Percentiles rank a stretch among this genome's conserved stretches.
phyloP scores from a whole-genome alignment of 2,888 invertebrate genomes.

The Drosophila picticornis region DNA sequence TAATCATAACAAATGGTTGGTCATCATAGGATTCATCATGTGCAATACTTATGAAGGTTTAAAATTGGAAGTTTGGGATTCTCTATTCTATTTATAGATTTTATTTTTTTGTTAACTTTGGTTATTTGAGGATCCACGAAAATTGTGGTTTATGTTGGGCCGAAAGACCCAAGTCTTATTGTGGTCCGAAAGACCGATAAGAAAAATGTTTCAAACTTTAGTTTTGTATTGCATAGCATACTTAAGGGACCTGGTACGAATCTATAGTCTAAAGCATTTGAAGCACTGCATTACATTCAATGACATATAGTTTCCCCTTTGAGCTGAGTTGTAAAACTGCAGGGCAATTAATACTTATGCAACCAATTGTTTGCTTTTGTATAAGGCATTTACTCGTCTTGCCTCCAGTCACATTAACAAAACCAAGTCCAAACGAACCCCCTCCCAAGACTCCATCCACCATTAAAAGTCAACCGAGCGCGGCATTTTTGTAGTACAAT shows the following conservation, averaged over 20 bases:
- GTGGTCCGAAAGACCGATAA: background rate
- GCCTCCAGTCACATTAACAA: slow-evolving; percentile 22
- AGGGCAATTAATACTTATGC: slow-evolving; percentile 58
- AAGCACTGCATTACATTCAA: slow-evolving; percentile 4
- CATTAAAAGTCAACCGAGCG: slow-evolving; percentile 78
- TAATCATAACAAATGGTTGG: background rate
- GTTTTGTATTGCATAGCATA: slow-evolving; percentile 37
- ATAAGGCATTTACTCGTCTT: slow-evolving; percentile 45
- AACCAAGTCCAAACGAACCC: slow-evolving; percentile 20
- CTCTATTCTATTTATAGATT: background rate
- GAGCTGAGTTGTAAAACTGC: slow-evolving; percentile 21
- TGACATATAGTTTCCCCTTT: background rate
- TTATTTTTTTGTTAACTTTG: background rate
- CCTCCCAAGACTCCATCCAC: slow-evolving; percentile 63
- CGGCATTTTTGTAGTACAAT: slow-evolving; percentile 74
- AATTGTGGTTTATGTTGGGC: background rate
- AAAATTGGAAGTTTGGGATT: background rate
- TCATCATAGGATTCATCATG: background rate
- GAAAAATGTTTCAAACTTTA: background rate
- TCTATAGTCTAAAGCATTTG: background rate
- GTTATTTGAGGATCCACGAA: background rate
- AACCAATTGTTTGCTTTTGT: slow-evolving; percentile 57
- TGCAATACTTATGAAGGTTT: background rate
- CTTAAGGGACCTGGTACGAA: slow-evolving; percentile 27
- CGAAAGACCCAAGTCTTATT: background rate